Conservation (phyloP, 2,113 vertebrate species). For the Fregata magnificens region DNA sequence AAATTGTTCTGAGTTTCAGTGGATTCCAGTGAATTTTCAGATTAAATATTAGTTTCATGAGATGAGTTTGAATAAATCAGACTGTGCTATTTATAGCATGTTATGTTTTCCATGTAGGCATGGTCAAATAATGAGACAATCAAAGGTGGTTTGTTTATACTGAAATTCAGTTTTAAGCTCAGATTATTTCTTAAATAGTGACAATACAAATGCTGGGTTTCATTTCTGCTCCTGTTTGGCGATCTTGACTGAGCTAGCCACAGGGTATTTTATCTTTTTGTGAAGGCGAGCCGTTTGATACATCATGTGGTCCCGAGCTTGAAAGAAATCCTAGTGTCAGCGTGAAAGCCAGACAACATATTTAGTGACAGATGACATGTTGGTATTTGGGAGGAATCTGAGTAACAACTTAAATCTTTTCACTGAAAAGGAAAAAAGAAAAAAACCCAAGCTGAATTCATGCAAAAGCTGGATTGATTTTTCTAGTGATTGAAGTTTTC, state of each 20-base stretch:
- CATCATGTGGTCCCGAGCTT: rapidly evolving
- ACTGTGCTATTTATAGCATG: background rate
- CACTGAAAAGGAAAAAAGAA: background rate
- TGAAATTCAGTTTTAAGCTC: background rate
- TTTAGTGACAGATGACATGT: background rate
- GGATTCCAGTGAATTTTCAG: background rate
- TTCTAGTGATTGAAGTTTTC: background rate
- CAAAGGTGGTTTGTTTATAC: background rate
- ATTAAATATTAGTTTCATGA: background rate
- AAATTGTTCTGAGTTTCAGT: background rate
- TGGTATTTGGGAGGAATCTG: background rate
- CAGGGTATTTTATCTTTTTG: background rate
- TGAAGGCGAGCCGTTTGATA: background rate
- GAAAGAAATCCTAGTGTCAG: background rate
- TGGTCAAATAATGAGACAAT: background rate
- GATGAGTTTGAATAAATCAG: background rate
- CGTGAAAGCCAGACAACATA: background rate
- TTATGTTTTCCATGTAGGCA: background rate
- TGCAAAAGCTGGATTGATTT: background rate
- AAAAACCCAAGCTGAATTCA: background rate
- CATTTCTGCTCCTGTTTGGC: background rate
- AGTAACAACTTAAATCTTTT: background rate
- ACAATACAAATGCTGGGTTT: background rate
- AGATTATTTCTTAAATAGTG: background rate
- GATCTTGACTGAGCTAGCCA: background rate